phyloP scores from a whole-genome alignment of 2,113 vertebrate genomes.

The Alosa alosa region DNA sequence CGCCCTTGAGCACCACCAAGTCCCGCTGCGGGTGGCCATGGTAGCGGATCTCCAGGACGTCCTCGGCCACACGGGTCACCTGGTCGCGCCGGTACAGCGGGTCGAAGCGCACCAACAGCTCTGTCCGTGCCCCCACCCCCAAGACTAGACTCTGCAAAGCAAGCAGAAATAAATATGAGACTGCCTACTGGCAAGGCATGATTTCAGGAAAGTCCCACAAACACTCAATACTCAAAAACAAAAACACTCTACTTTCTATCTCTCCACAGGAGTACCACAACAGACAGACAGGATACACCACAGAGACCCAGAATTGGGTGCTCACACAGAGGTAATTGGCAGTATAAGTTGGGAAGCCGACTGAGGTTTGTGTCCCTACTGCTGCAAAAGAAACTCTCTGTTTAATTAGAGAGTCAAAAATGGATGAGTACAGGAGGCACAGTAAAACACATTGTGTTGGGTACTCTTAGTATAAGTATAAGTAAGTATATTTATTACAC shows the following conservation, averaged over 20 bases:
- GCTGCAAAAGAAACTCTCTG: neutral
- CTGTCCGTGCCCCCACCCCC: conserved; percentile 55
- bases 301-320: neutral
- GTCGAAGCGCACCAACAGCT: conserved; percentile 78
- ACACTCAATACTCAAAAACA: no score
- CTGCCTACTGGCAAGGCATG: no score
- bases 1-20: conserved; percentile 65
- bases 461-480: no score
- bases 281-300: neutral
- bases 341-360: neutral
- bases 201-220: neutral
- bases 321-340: neutral
- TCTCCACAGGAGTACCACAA: neutral
- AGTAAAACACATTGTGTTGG: no score
- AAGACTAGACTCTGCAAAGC: conserved; percentile 72
- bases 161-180: neutral
- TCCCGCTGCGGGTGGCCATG: conserved; percentile 76
- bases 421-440: neutral
- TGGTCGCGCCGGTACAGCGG: conserved; percentile 63
- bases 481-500: no score
- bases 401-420: neutral
- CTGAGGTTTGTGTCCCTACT: neutral
- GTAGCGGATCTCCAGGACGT: conserved; percentile 71
- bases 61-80: conserved; percentile 63
- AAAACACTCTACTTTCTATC: neutral